Evolutionary conservation across 1,140 invertebrate species (phyloP), one percentile per base, ranked within the genome.

Genomic region (Apolygus lucorum): DNA sequence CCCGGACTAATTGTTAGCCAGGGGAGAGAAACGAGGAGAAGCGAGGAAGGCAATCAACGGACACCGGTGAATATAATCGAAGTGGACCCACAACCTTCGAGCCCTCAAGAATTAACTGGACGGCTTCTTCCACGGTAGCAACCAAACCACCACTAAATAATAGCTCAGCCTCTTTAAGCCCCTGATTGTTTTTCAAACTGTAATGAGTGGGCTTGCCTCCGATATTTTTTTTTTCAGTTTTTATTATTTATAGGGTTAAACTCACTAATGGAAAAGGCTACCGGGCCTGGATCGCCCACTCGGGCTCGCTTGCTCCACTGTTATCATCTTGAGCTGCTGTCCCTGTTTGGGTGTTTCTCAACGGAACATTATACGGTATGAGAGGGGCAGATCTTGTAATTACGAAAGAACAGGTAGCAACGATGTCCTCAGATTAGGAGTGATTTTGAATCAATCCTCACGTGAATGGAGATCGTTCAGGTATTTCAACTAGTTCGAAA

Each of bases 161-260:
- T 64, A 64, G 63, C 63, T 28, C 25, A 64, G 63, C 63, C 63
- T 64, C 63, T 64, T 64, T 64, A 64, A 59, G 17, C 13, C 34
- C 67, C 49, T 68, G 68, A 69, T 69, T 69, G 68, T 69, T 69
- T 68, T 69, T 69, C 52, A 26, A 62, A 28, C 24, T 63, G 25
- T 69, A 69, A 69, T 69, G 68, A 69, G 29, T 52, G 59, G 52
- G 68, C 68, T 63, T 63, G 24, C 22, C 14, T 26, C 68, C n/a
- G n/a, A n/a, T n/a, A n/a, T n/a, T 4, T 59, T 59, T 59, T 59
- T 59, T 59, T 59, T 59, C 22, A 8, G 2, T n/a, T 63, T 54
- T 2, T 69, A 69, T 69, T 69, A 69, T 69, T 69, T 69, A 69
- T 69, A 69, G 68, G 54, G 49, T 69, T 69, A 69, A 69, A 69